Base-by-base conservation (phyloP, 2,113 vertebrate genomes). In the Corydoras sp. region DNA sequence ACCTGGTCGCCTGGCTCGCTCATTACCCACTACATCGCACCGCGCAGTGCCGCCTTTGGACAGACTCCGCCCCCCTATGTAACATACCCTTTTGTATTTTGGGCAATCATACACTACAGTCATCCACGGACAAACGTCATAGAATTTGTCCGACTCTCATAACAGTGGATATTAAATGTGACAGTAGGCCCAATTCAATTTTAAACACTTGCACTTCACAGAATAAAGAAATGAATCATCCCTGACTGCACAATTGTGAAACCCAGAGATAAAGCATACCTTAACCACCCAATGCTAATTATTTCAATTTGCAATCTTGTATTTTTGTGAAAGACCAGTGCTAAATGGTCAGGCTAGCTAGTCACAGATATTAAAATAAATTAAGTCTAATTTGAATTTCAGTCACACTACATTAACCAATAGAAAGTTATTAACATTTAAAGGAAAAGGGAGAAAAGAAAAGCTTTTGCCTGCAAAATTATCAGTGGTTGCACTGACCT, bases 361-460 rank as follows among this genome's bases (percentile, higher is more conserved):
- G 95, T 97, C 94, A 97, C 95, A 98, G 94, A 98, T 96, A 99
- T 98, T 98, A 97, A 98, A 99, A 98, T 97, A 96, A 98, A 98
- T 98, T 93, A 97, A 95, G 95, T 98, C 95, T 97, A 95, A 99
- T 99, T 96, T 96, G 93, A 96, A 98, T 99, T 98, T 99, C 97
- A 99, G 96, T 97, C 97, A 98, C 92, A 93, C 91, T 93, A 95
- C 95, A 98, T 98, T 98, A 99, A 97, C 96, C 96, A 98, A 99
- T 98, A 98, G 93, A 97, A 98, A 97, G 94, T 98, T 98, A 97
- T 98, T 99, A 99, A 98, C 95, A 98, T 98, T 98, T 99, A 95
- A 98, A 98, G 94, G 93, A 94, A 87, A 80, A 76, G 58, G 56
- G 72, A 62, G 64, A 59, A 80, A 93, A 94, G 92, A 94, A 96